Conservation (phyloP, 1,140 invertebrate species). For the Zaprionus capensis region DNA sequence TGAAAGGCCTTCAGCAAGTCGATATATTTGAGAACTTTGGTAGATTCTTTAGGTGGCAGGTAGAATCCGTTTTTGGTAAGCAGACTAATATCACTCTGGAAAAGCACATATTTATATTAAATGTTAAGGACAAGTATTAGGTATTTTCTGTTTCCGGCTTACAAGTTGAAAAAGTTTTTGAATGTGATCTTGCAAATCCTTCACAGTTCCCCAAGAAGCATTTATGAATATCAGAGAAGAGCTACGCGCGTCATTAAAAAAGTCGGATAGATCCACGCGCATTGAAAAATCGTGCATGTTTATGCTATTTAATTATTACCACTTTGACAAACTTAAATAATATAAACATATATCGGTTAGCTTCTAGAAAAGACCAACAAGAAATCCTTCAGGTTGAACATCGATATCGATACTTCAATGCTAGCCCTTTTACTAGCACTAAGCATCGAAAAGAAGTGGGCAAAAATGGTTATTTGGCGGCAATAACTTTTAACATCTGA, state of each 20-base stretch:
- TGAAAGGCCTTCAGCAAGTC: slow-evolving; percentile 52
- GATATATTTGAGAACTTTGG: slow-evolving; percentile 44
- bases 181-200: slow-evolving; percentile 66
- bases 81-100: slow-evolving; percentile 52
- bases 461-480: no score
- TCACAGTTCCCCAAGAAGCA: slow-evolving; percentile 49
- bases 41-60: slow-evolving; percentile 61
- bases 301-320: background rate
- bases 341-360: background rate
- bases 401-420: slow-evolving; percentile 44
- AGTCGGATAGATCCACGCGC: slow-evolving; percentile 62
- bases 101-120: background rate
- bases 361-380: slow-evolving; percentile 10
- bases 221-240: slow-evolving; percentile 53
- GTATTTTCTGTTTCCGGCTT: background rate
- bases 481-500: no score
- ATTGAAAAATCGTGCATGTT: slow-evolving; percentile 59
- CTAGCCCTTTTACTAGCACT: slow-evolving; percentile 38
- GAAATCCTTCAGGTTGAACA: background rate
- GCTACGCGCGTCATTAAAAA: slow-evolving; percentile 60
- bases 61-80: slow-evolving; percentile 62
- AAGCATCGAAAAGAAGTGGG: no score
- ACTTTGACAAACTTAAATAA: background rate
- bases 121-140: background rate
- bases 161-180: slow-evolving; percentile 59